These are phyloP conservation scores for Troglohyphantes excavatus DNA, from an alignment of 2,888 invertebrate genomes.

Conservation along the genomic window DNA sequence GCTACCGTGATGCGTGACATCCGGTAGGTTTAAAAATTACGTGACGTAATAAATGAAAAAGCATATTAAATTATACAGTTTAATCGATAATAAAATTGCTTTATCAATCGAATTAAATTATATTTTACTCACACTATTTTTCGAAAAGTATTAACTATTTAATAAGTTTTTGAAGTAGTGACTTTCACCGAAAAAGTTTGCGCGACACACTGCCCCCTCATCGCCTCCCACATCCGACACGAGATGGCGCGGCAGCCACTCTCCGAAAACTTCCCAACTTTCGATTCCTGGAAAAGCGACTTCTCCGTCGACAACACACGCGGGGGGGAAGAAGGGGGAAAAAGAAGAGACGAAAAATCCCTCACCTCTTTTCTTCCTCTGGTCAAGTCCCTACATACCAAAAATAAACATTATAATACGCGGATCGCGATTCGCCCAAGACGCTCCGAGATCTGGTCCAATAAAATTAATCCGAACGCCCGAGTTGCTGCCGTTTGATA, in stretches of 20 bases:
- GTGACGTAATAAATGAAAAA: no score
- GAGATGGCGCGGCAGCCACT: slow-evolving; percentile 63
- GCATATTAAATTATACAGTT: no score
- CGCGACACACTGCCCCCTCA: background rate
- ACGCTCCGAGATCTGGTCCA: slow-evolving; percentile 63
- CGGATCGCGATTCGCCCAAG: slow-evolving; percentile 73
- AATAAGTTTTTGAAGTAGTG: no score
- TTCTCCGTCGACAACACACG: background rate
- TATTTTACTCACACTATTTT: no score
- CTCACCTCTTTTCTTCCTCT: slow-evolving; percentile 28
- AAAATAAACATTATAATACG: slow-evolving; percentile 71
- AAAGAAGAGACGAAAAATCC: slow-evolving; percentile 37
- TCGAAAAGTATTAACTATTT: no score
- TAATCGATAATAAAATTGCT: no score
- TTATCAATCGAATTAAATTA: no score
- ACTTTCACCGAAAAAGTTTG: background rate
- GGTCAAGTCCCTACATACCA: slow-evolving; percentile 66
- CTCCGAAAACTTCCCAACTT: slow-evolving; percentile 49
- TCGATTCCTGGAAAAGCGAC: slow-evolving; percentile 4
- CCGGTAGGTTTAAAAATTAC: no score
- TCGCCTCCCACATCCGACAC: slow-evolving; percentile 23
- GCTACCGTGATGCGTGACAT: no score
- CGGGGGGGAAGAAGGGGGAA: background rate
- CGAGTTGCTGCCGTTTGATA: slow-evolving; percentile 48
- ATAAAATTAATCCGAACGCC: slow-evolving; percentile 63